Percentiles rank a stretch among this genome's conserved stretches.
phyloP scores from a whole-genome alignment of 2,888 invertebrate genomes.

The Cartodere bifasciata region DNA sequence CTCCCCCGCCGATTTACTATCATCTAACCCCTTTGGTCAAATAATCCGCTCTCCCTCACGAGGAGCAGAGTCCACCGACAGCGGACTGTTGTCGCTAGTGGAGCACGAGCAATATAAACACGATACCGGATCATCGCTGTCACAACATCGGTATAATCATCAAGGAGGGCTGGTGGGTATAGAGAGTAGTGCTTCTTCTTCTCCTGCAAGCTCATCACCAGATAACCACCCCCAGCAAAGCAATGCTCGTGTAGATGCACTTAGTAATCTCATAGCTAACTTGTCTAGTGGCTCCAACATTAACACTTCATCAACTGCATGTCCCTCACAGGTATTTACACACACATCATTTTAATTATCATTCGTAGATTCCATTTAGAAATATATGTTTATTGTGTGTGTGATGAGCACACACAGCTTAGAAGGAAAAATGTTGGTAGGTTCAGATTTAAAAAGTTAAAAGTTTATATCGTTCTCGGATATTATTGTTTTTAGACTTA shows the following conservation, averaged over 20 bases:
- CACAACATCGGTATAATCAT: no score
- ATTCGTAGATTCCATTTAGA: no score
- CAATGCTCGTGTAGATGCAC: conserved; percentile 31
- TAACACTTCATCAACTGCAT: conserved; percentile 34
- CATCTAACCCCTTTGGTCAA: conserved; percentile 31
- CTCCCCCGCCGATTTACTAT: conserved; percentile 26
- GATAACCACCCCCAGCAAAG: conserved; percentile 15
- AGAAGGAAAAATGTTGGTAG: no score
- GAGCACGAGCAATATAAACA: conserved; percentile 26
- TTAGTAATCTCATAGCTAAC: conserved; percentile 36
- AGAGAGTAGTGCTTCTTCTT: conserved; percentile 22
- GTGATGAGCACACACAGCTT: no score
- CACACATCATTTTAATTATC: conserved; percentile 13
- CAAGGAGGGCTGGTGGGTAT: conserved; percentile 34
- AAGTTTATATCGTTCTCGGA: no score
- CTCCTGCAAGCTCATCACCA: conserved; percentile 16
- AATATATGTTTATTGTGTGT: no score
- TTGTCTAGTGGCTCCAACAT: conserved; percentile 32
- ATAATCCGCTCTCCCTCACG: conserved; percentile 21
- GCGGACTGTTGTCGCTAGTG: conserved; percentile 32
- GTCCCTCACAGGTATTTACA: conserved; percentile 36
- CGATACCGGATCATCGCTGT: conserved; percentile 18
- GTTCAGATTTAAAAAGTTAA: no score
- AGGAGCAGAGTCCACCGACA: conserved; percentile 24
- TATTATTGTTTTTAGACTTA: no score